Base-by-base conservation (phyloP, 2,888 invertebrate species). In the Trichopoda pennipes region DNA sequence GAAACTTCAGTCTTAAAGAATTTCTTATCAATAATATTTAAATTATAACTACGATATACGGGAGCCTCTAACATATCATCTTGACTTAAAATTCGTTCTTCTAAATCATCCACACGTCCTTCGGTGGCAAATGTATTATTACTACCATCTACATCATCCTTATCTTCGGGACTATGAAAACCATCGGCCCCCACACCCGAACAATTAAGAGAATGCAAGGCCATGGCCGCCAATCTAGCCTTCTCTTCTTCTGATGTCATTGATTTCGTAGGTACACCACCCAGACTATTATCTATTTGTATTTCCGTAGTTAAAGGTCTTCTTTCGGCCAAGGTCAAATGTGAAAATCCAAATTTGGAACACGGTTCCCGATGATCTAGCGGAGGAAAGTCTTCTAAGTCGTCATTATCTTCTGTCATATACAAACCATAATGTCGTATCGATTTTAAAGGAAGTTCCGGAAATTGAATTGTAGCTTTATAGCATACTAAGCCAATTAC, bases 381-480 rank as follows among this genome's bases (percentile, higher is more conserved):
- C 86, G 96, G 95, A 0, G 98, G 98, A 89, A 99, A 98, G 86
- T 98, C 98, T 91, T 98, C 98, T 87, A 90, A 88, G 64, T 90
- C 90, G 1, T 98, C 99, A 89, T 98, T 98, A 88, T 99, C 98
- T 91, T 99, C 99, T 32, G 97, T 98, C 90, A 99, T 97, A 89
- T 96, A 97, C 73, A 99, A 93, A 55, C 97, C 96, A 90, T 97
- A 98, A 87, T 94, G 93, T 72, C 93, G 92, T 19, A 94, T 93
- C 47, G 94, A 93, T 86, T 94, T 93, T 61, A 95, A 92, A 21
- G 91, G 90, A 86, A 94, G 92, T 81, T 94, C 94, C 7, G 94
- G 94, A 89, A 94, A 93, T 87, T 93, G 93, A 84, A 94, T 93
- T 89, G 94, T 94, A 88, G 87, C 95, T 92, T 96, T 96, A 89